Conservation (phyloP, 2,888 invertebrate genomes). For the Cremastobaeus sp. region DNA sequence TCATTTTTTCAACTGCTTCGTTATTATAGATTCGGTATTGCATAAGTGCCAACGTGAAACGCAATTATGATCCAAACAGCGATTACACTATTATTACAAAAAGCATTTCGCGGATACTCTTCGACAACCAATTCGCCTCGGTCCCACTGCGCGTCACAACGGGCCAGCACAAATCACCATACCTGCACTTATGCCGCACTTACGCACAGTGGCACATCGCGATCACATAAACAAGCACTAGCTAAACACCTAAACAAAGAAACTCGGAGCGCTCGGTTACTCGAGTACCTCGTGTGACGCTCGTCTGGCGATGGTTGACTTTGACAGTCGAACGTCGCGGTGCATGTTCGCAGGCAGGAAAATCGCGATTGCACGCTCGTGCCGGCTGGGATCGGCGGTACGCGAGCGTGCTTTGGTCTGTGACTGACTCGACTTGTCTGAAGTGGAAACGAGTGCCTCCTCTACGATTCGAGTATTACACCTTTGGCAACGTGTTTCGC, state of each 20-base stretch:
- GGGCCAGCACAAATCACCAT: too few species aligned
- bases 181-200: too few species aligned
- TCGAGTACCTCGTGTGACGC: conserved; percentile 19
- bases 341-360: conserved; percentile 37
- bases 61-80: too few species aligned
- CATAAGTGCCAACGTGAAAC: too few species aligned
- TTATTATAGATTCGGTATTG: too few species aligned
- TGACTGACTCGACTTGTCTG: conserved; percentile 68
- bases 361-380: conserved; percentile 20
- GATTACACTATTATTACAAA: too few species aligned
- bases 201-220: background rate
- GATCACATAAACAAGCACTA: too few species aligned
- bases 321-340: conserved; percentile 52
- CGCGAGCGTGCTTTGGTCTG: conserved; percentile 63
- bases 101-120: too few species aligned
- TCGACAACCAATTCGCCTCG: too few species aligned
- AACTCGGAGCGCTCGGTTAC: conserved; percentile 22
- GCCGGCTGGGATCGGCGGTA: conserved; percentile 52
- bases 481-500: conserved; percentile 71
- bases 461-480: conserved; percentile 64
- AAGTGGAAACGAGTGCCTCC: conserved; percentile 67
- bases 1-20: too few species aligned
- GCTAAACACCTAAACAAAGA: too few species aligned
- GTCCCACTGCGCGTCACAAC: too few species aligned
- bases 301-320: conserved; percentile 14